Evolutionary conservation across 2,888 invertebrate genomes (phyloP).

Genomic region (Heliothis peltigera): DNA sequence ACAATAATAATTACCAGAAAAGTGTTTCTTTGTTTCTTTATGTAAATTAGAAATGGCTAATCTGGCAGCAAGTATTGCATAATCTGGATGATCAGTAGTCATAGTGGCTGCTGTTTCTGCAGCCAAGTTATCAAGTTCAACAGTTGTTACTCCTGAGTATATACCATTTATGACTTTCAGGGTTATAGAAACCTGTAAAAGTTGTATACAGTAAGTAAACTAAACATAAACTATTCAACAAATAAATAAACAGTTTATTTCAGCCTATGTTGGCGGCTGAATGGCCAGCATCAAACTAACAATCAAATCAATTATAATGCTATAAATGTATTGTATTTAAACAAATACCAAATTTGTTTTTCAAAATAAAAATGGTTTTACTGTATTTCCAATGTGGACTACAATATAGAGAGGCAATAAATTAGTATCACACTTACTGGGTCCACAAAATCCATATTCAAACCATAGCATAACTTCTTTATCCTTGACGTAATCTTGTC

Average conservation of each 20-base stretch:
- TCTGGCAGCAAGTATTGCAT: constrained; percentile 96
- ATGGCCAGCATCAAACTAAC: too few relatives aligned
- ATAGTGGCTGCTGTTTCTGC: constrained; percentile 99
- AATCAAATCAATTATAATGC: too few relatives aligned
- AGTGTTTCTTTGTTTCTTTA: constrained; percentile 98
- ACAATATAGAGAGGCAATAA: too few relatives aligned
- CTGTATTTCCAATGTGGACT: too few relatives aligned
- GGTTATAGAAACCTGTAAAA: constrained; percentile 93
- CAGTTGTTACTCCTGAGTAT: constrained; percentile 98
- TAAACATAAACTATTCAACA: neutral
- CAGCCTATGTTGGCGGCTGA: too few relatives aligned
- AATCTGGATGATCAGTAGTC: constrained; percentile 99
- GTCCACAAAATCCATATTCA: constrained; percentile 98
- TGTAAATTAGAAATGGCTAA: constrained; percentile 99
- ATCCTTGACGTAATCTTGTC: constrained; percentile 99
- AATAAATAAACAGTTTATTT: too few relatives aligned
- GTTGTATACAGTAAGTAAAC: neutral
- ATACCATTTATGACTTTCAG: constrained; percentile 98
- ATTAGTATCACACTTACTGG: constrained; percentile 92
- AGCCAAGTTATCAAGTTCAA: constrained; percentile 98
- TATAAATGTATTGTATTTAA: too few relatives aligned
- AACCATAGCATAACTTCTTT: constrained; percentile 97
- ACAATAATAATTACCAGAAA: constrained; percentile 92
- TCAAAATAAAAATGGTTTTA: too few relatives aligned
- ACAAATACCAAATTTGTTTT: too few relatives aligned